Percentiles rank a stretch among this genome's conserved stretches.
Evolutionary conservation across 2,113 vertebrate genomes (phyloP).

Genomic region (Microcebus ravelobensis): DNA sequence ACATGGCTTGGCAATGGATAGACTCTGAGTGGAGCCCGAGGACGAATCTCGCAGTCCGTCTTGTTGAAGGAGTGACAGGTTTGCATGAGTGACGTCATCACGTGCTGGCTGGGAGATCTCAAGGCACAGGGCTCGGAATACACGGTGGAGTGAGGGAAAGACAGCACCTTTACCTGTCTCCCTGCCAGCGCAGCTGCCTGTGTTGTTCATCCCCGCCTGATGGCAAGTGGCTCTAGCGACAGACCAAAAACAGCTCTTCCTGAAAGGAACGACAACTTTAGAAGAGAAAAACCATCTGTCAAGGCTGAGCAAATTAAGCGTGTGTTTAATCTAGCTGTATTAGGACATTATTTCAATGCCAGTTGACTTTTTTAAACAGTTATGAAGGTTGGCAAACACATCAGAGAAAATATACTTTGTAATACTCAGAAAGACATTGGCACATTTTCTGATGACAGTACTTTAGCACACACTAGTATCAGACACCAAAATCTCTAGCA

Average conservation of each 20-base stretch:
- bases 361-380: slow-evolving; percentile 65
- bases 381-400: slow-evolving; percentile 68
- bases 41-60: not conserved
- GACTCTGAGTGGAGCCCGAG: not conserved
- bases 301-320: slow-evolving; percentile 34
- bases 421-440: slow-evolving; percentile 39
- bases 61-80: not conserved
- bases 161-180: not conserved
- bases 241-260: slow-evolving; percentile 26
- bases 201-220: not conserved
- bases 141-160: not conserved
- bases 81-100: not conserved
- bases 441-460: slow-evolving; percentile 19
- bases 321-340: slow-evolving; percentile 65
- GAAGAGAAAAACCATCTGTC: slow-evolving; percentile 65
- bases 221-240: not conserved
- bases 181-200: not conserved
- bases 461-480: slow-evolving; percentile 5
- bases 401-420: slow-evolving; percentile 59
- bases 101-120: not conserved
- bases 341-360: slow-evolving; percentile 66
- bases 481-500: slow-evolving; percentile 33
- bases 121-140: not conserved
- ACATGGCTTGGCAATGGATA: not conserved
- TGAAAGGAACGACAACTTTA: slow-evolving; percentile 52